Evolutionary conservation across 2,113 vertebrate genomes (phyloP), one percentile per base, ranked within the genome.

Genomic region (Amia ocellicauda): DNA sequence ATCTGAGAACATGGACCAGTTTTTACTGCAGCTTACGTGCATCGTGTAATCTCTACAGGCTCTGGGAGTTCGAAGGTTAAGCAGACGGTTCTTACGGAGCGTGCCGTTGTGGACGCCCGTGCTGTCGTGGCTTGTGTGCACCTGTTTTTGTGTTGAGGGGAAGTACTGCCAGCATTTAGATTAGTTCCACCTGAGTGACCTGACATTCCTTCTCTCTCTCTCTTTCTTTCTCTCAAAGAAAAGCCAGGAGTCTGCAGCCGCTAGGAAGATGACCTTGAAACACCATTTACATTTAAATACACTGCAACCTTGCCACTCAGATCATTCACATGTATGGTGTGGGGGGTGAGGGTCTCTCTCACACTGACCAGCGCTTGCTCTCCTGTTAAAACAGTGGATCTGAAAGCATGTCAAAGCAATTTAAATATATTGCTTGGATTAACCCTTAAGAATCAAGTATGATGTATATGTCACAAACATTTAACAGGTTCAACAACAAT

Each of bases 351-450:
- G 45, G 23, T 53, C 61, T 41, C 47, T 24, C 47, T 42, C 8
- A n/a, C 64, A 36, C 22, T 19, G 40, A 28, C 64, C 47, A 59
- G 28, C 63, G 49, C n/a, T n/a, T n/a, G n/a, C 73, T 72, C 71
- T 75, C 74, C 81, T 85, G 23, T 52, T 52, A 68, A 77, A 75
- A 81, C 79, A 81, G 83, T 73, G 79, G 83, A 74, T 63, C 70
- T 14, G 45, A 61, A 80, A 78, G 83, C 81, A 85, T 85, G n/a
- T 81, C 83, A 79, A 79, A 85, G 81, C 80, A 83, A 78, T n/a
- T n/a, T n/a, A n/a, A n/a, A n/a, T n/a, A n/a, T n/a, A n/a, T n/a
- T n/a, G n/a, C n/a, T n/a, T n/a, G n/a, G n/a, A n/a, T n/a, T n/a
- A n/a, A n/a, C n/a, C n/a, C n/a, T n/a, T n/a, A n/a, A n/a, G n/a